These are phyloP conservation scores for Atopsyche davidsoni DNA, from an alignment of 1,140 invertebrate genomes.

Conservation along the genomic window DNA sequence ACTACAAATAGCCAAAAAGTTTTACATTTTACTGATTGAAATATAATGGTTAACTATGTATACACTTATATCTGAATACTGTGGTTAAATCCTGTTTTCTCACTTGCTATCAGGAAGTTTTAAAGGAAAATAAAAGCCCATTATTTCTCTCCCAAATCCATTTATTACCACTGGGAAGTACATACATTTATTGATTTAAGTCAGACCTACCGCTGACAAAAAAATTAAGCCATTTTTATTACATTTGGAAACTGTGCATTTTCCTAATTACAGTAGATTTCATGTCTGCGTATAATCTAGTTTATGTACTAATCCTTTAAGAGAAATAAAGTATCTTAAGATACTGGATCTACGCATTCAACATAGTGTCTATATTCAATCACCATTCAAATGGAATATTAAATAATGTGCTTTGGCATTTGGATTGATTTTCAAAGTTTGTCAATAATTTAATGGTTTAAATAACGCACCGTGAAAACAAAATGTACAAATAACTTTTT, in stretches of 20 bases:
- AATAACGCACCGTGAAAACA: constrained; percentile 12
- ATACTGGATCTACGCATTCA: neutral
- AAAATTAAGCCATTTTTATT: constrained; percentile 16
- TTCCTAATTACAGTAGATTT: constrained; percentile 14
- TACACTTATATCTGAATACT: too few species aligned
- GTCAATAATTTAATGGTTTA: constrained; percentile 22
- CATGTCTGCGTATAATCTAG: constrained; percentile 9
- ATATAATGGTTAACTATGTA: too few species aligned
- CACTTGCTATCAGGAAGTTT: too few species aligned
- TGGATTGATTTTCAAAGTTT: constrained; percentile 27
- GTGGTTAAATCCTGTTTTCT: too few species aligned
- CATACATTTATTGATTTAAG: constrained; percentile 4
- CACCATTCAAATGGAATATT: constrained; percentile 26
- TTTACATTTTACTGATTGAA: too few species aligned
- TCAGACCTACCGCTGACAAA: constrained; percentile 9
- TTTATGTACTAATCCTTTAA: constrained; percentile 10
- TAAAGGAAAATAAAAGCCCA: too few species aligned
- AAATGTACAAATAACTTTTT: constrained; percentile 16
- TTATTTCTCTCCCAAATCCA: constrained; percentile 21
- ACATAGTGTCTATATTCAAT: constrained; percentile 9
- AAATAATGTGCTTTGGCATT: constrained; percentile 31
- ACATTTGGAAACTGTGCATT: constrained; percentile 22
- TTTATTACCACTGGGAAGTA: constrained; percentile 23
- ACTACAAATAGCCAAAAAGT: too few species aligned
- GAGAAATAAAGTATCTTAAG: neutral